phyloP scores from a whole-genome alignment of 2,113 vertebrate genomes.

The Gallinago media region DNA sequence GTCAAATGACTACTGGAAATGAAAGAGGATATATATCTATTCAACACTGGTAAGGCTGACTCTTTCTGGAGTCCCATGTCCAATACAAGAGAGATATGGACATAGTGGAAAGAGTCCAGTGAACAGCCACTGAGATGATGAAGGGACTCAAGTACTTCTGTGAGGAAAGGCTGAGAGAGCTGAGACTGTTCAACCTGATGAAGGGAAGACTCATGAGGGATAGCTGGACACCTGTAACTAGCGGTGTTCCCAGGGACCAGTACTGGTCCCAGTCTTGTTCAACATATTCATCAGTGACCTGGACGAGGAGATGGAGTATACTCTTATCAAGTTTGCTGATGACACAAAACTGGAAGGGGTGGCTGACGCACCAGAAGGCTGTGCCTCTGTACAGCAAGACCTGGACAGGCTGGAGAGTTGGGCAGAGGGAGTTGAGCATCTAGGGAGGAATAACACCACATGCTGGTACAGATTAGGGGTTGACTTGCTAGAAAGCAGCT shows the following conservation, averaged over 20 bases:
- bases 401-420: not conserved
- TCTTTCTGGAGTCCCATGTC: fast-evolving
- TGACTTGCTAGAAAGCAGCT: not conserved
- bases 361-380: not conserved
- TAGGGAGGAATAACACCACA: not conserved
- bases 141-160: not conserved
- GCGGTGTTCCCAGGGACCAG: not conserved
- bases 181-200: not conserved
- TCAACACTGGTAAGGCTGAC: not conserved
- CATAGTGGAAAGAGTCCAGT: not conserved
- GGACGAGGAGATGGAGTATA: not conserved
- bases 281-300: not conserved
- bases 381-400: not conserved
- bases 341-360: not conserved
- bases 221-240: not conserved
- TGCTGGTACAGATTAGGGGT: not conserved
- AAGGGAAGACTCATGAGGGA: not conserved
- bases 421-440: not conserved
- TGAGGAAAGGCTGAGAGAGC: not conserved
- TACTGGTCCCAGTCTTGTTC: not conserved
- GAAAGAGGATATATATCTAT: not conserved
- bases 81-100: not conserved
- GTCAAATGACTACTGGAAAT: not conserved
- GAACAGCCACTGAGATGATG: not conserved
- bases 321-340: not conserved